Evolutionary conservation across 2,113 vertebrate species (phyloP), one percentile per base, ranked within the genome.

Genomic region (Todiramphus chloris): DNA sequence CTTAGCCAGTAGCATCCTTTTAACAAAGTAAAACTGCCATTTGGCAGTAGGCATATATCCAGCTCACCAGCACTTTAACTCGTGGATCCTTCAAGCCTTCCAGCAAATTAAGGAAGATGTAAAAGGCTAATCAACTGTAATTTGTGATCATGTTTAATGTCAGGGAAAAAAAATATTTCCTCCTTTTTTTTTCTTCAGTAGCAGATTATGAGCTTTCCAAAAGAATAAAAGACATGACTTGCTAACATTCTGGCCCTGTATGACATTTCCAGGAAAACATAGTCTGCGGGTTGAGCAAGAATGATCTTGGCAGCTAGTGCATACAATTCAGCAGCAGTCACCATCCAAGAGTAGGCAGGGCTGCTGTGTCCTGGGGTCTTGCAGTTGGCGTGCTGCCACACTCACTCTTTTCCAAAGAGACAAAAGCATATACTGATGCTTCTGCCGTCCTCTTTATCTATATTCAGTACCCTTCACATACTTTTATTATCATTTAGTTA

Each of bases 111-210:
- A 85, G 67, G 43, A 89, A 86, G 64, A 87, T 30, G 17, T 50
- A 90, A 96, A 94, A 77, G 68, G 33, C 41, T 90, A 89, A 95
- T 84, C 50, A 92, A 30, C 17, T 33, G 16, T 75, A 69, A 80
- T 91, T 51, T 81, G 15, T 74, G 50, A 73, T 86, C 67, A 53
- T 79, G 15, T 59, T 91, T 85, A 86, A 35, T 63, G 72, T 76
- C 63, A 90, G 31, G 25, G 7, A 43, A 83, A 89, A n/a, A 28
- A 1, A 1, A 3, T 17, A 16, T 39, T 60, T 39, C 11, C 44
- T 46, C 18, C 43, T 48, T 50, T 50, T 3, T 5, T 55, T 41
- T 19, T n/a, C 25, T 88, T 86, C 37, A 63, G 12, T 5, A 86
- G 37, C 30, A 79, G 41, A 87, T 56, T 69, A 73, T 10, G 30